phyloP scores from a whole-genome alignment of 2,797 vertebrate genomes.

The Aldrovandia affinis region DNA sequence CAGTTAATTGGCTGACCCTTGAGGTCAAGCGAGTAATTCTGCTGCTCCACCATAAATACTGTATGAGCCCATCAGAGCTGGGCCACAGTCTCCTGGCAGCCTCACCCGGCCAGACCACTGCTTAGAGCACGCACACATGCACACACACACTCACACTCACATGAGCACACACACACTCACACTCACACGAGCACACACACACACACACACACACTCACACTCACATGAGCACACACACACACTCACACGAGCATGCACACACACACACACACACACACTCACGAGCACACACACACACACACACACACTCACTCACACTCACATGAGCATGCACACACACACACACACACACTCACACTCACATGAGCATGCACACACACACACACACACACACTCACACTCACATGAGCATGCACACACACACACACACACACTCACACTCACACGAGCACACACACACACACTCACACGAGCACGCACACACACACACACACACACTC shows the following conservation, averaged over 20 bases:
- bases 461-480: not conserved
- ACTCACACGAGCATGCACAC: not conserved
- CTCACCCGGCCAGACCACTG: not conserved
- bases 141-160: not conserved
- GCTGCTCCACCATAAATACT: conserved; percentile 84
- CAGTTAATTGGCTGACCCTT: conserved; percentile 85
- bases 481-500: not conserved
- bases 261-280: conserved; percentile 15
- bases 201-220: not conserved
- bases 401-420: not conserved
- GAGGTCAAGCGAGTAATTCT: conserved; percentile 80
- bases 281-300: not conserved
- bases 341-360: not conserved
- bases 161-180: conserved; percentile 31
- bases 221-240: conserved; percentile 4
- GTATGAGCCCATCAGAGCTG: conserved; percentile 72
- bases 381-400: conserved; percentile 5
- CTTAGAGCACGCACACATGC: conserved; percentile 19
- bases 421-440: not conserved
- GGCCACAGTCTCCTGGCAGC: conserved; percentile 25
- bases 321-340: not conserved
- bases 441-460: conserved; percentile 1
- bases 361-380: not conserved
- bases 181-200: not conserved
- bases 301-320: no score